Evolutionary conservation across 2,113 vertebrate species (phyloP), one percentile per base, ranked within the genome.

Genomic region (Caranx melampygus): DNA sequence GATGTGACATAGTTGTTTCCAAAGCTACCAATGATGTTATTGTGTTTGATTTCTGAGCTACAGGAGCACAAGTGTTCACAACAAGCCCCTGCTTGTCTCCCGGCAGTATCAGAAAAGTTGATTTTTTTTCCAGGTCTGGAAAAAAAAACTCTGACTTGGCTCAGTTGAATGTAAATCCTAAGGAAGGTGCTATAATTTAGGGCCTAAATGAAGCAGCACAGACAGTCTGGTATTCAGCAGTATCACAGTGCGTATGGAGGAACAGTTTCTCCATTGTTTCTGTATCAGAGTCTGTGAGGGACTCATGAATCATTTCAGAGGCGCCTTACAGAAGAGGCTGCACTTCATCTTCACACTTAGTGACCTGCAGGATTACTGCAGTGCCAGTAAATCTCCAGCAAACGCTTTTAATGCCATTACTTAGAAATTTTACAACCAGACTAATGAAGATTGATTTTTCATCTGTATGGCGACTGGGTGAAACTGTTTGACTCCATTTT

Each of bases 1-100:
- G 44, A 81, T 47, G 72, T 64, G 37, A 81, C 35, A 12, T 52
- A 72, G 69, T 55, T 65, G 58, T 65, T 77, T 80, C 64, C 34
- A 6, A 35, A 1, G 15, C 40, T 44, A 77, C 35, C 21, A 85
- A 57, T 49, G 44, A 72, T 26, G 47, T 75, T 49, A 57, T 68
- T 74, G 62, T 18, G 42, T 79, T 44, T 82, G 52, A 62, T 40
- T 87, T 18, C 47, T 75, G 54, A 59, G 42, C 45, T 57, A 42
- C 37, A 71, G 40, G 26, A 51, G 71, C 34, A 61, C 35, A 65
- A 51, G 42, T 60, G 45, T 44, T 62, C 42, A 55, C 75, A 84
- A 86, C 90, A 90, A 88, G 89, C 78, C 61, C 51, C 40, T 12
- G 37, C 69, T 87, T 89, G 84, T 89, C 71, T 79, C 21, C 44